phyloP scores from a whole-genome alignment of 53 echinoderm and acorn worm genomes.

The Astropecten irregularis region DNA sequence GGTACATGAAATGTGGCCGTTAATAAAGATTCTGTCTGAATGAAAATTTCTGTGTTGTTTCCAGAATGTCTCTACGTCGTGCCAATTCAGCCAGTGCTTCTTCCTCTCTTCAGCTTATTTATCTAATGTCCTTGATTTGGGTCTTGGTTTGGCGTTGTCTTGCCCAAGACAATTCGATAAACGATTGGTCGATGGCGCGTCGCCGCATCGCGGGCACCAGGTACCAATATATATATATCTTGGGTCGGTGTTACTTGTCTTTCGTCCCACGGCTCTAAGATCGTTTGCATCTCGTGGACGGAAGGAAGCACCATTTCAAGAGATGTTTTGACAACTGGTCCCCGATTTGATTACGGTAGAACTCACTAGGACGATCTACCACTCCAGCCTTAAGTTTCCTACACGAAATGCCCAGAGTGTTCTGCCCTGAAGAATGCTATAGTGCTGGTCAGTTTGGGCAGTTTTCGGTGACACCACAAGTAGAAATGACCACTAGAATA shows the following conservation, averaged over 20 bases:
- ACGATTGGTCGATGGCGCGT: conserved; percentile 51
- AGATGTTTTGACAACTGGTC: conserved; percentile 53
- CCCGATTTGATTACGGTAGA: conserved; percentile 38
- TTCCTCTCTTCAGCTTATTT: neutral
- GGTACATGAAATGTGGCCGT: neutral
- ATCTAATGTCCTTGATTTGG: neutral
- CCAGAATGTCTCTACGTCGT: neutral
- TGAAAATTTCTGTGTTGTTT: neutral
- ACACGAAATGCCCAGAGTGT: neutral
- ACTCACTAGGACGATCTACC: neutral
- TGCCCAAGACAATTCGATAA: conserved; percentile 39
- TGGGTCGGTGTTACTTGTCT: too few relatives aligned
- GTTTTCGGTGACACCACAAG: neutral
- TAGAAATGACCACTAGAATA: too few relatives aligned
- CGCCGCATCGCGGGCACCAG: conserved; percentile 4
- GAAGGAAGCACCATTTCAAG: conserved; percentile 45
- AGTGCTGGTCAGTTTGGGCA: too few relatives aligned
- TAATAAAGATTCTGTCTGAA: neutral
- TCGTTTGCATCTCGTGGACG: conserved; percentile 33
- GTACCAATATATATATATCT: too few relatives aligned
- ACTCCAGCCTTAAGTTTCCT: neutral
- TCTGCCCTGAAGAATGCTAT: neutral
- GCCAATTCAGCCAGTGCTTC: neutral
- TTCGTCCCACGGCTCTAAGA: conserved; percentile 29
- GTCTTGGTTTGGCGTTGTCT: neutral